Percentiles rank a stretch among this genome's conserved stretches.
phyloP scores from a whole-genome alignment of 2,888 invertebrate species.

The Oligia fasciuncula region DNA sequence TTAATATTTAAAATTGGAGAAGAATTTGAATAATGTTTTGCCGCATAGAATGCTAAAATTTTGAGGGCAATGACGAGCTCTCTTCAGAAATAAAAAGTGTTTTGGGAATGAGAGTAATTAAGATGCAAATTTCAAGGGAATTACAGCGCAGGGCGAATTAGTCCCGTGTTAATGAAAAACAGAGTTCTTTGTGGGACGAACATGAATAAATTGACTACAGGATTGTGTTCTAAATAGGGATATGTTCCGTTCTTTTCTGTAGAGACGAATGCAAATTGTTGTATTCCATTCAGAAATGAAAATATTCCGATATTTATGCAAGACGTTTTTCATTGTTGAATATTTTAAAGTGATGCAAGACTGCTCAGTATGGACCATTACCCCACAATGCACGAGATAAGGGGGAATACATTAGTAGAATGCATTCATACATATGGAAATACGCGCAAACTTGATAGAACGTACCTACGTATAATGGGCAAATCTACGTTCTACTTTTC shows the following conservation, averaged over 20 bases:
- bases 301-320: constrained; percentile 1
- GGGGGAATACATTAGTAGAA: constrained; percentile 24
- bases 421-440: constrained; percentile 31
- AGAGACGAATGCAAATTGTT: constrained; percentile 14
- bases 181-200: constrained; percentile 60
- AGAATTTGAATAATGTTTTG: constrained; percentile 73
- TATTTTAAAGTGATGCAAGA: constrained; percentile 30
- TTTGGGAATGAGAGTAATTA: constrained; percentile 64
- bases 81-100: constrained; percentile 63
- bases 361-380: constrained; percentile 18
- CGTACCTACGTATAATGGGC: not conserved
- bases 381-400: constrained; percentile 34
- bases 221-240: constrained; percentile 19
- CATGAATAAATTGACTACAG: constrained; percentile 61
- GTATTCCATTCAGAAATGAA: constrained; percentile 10
- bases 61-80: constrained; percentile 46
- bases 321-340: constrained; percentile 23
- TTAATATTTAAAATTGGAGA: constrained; percentile 69
- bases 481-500: not conserved
- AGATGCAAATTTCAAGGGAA: constrained; percentile 65
- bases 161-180: constrained; percentile 64
- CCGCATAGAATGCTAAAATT: constrained; percentile 63
- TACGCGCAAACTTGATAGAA: constrained; percentile 22
- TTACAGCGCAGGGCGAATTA: constrained; percentile 63
- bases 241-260: constrained; percentile 11